Base-by-base conservation (phyloP, 2,888 invertebrate species). In the Chouioia cunea region DNA sequence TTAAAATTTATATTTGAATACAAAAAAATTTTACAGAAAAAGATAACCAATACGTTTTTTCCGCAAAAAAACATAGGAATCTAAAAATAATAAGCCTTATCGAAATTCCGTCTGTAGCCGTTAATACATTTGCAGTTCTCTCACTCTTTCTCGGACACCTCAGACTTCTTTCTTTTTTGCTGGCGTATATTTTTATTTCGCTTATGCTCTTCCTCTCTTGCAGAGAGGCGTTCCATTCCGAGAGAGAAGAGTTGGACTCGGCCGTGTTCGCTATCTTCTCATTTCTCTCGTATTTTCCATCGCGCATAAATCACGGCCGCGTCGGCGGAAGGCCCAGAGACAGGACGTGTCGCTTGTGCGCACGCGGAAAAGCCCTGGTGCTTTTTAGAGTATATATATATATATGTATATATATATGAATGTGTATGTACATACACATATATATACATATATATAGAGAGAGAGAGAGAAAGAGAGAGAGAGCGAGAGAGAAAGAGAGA, bases 201-300 rank as follows among this genome's bases (percentile, higher is more conserved):
- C 36, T 76, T 75, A 77, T 65, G 56, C 70, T 59, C 53, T 53
- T 48, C 65, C n/a, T n/a, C 46, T n/a, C 10, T 22, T 47, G 65
- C 48, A 14, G 43, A 20, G 62, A 8, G 43, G 20, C 12, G 63
- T 36, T 36, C 36, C 36, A 36, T 20, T 50, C 50, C 50, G 50
- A 50, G 50, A 10, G 36, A 43, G 46, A 64, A 44, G 57, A 58
- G 50, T 48, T 57, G 63, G 27, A 15, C 56, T 27, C 20, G 14
- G 56, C 14, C 15, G 53, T 43, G 43, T 12, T 8, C 20, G 18
- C 47, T 64, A 66, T 58, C 64, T 80, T 82, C 83, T 84, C 83
- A 82, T 83, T 83, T 83, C 83, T 82, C 82, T 83, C 82, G 79
- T 83, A 82, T 79, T 83, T 83, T 85, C 83, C 81, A 80, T 83